Conservation (phyloP, 2,888 invertebrate species). For the Ectemnius lituratus region DNA sequence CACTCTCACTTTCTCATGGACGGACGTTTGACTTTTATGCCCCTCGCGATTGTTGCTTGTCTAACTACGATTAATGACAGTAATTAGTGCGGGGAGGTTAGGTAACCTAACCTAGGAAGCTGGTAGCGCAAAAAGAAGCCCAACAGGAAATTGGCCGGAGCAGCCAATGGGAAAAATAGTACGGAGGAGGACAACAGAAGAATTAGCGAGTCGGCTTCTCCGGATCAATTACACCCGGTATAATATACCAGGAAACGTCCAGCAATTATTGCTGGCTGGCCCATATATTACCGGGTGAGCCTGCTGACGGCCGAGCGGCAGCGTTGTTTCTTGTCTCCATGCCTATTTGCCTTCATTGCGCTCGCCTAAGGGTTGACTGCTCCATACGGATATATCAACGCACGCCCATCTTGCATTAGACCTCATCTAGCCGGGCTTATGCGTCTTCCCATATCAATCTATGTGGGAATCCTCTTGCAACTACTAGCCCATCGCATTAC, state of each 20-base stretch:
- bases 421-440: no score
- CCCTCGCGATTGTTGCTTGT: no score
- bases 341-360: conserved; percentile 59
- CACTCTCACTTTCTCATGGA: no score
- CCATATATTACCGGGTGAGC: conserved; percentile 60
- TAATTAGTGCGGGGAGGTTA: no score
- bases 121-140: conserved; percentile 9
- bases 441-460: no score
- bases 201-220: conserved; percentile 63
- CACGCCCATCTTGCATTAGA: neutral
- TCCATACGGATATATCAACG: conserved; percentile 26
- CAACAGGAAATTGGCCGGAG: conserved; percentile 3
- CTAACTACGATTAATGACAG: no score
- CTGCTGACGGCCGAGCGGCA: conserved; percentile 44
- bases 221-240: conserved; percentile 69
- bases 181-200: conserved; percentile 37
- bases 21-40: no score
- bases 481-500: no score
- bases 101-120: neutral
- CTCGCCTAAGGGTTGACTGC: conserved; percentile 39
- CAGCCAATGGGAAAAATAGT: conserved; percentile 52
- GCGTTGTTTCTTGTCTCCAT: conserved; percentile 46
- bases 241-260: conserved; percentile 72
- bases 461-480: no score
- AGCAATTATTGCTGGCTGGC: conserved; percentile 74